These are phyloP conservation scores for Micrasema longulum DNA, from an alignment of 1,140 invertebrate species.

Conservation along the genomic window DNA sequence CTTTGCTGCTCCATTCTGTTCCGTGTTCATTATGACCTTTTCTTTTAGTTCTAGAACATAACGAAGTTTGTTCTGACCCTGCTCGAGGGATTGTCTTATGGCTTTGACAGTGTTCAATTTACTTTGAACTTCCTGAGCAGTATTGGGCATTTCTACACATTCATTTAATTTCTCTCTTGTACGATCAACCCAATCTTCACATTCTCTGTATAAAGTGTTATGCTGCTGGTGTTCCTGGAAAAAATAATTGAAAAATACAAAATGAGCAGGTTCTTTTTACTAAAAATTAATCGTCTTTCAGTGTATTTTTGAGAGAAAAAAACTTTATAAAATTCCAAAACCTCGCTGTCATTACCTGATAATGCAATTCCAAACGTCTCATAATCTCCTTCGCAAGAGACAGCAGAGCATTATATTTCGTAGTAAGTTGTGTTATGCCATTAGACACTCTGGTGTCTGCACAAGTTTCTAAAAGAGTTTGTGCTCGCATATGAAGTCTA, in stretches of 20 bases:
- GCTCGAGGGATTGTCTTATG: constrained; percentile 86
- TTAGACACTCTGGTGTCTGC: constrained; percentile 94
- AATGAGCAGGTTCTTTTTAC: too few species aligned
- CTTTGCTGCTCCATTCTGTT: constrained; percentile 84
- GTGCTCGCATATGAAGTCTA: constrained; percentile 90
- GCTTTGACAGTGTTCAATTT: constrained; percentile 87
- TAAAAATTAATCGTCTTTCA: too few species aligned
- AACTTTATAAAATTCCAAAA: too few species aligned
- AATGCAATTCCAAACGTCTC: constrained; percentile 89
- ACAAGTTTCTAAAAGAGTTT: constrained; percentile 90
- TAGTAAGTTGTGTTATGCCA: constrained; percentile 92
- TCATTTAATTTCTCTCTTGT: constrained; percentile 85
- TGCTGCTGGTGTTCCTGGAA: constrained; percentile 87
- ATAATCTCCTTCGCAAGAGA: constrained; percentile 94
- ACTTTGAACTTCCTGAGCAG: constrained; percentile 82
- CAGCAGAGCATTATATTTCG: constrained; percentile 93
- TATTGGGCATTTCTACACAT: constrained; percentile 81
- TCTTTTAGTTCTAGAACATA: constrained; percentile 93
- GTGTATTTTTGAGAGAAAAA: too few species aligned
- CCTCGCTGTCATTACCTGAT: constrained; percentile 78
- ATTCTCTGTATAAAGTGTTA: constrained; percentile 89
- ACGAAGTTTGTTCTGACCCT: constrained; percentile 90
- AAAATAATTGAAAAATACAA: too few species aligned
- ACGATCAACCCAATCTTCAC: constrained; percentile 90
- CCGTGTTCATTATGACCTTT: constrained; percentile 91